Evolutionary conservation across 2,797 vertebrate genomes (phyloP).

Genomic region (Spinus olivaceus): DNA sequence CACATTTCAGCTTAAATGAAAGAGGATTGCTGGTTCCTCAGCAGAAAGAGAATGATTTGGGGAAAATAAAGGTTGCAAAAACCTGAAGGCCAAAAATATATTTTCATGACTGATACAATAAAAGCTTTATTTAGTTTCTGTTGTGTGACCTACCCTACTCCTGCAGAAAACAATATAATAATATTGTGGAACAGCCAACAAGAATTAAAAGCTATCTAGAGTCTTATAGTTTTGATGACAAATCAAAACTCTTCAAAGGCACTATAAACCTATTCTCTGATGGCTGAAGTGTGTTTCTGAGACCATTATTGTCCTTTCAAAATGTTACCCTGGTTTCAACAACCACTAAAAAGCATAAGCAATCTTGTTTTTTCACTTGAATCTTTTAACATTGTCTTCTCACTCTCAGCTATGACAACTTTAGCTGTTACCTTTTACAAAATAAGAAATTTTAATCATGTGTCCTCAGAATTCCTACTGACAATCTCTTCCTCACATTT

Average conservation of each 20-base stretch:
- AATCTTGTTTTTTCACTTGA: neutral
- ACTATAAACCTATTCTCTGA: neutral
- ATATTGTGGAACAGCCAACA: neutral
- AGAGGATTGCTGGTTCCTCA: neutral
- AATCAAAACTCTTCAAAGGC: neutral
- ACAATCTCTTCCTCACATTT: neutral
- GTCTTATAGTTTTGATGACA: neutral
- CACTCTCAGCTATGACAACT: neutral
- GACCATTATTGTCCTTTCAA: neutral
- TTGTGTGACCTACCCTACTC: neutral
- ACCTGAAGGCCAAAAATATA: neutral
- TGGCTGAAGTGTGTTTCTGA: neutral
- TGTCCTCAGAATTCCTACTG: neutral
- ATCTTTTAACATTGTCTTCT: neutral
- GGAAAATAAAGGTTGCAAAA: neutral
- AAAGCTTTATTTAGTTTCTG: neutral
- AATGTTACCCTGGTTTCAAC: neutral
- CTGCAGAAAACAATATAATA: neutral
- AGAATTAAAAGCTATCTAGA: neutral
- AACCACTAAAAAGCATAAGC: neutral
- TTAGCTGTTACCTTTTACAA: neutral
- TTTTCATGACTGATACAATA: neutral
- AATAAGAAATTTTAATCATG: neutral
- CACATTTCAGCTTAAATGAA: neutral
- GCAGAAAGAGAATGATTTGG: neutral